These are phyloP conservation scores for Cheiracanthium punctorium DNA, from an alignment of 2,888 invertebrate species.

Conservation along the genomic window DNA sequence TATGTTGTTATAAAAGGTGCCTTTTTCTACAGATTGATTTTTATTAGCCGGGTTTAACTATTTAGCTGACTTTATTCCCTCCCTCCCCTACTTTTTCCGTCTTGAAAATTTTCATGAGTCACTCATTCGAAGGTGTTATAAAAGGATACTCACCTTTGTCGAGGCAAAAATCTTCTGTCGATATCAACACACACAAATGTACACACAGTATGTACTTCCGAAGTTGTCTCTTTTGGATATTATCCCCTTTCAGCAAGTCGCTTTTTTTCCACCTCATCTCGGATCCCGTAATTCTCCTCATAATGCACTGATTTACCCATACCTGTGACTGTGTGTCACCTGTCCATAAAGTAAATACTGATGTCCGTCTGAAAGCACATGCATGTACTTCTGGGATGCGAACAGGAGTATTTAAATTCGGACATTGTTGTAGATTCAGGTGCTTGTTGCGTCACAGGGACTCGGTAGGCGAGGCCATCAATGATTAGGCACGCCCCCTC, in stretches of 20 bases:
- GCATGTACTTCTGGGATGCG: background rate
- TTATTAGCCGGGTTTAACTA: too few species aligned
- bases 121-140: too few species aligned
- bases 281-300: too few species aligned
- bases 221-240: too few species aligned
- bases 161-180: background rate
- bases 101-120: too few species aligned
- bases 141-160: background rate
- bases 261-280: background rate
- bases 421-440: slow-evolving; percentile 2
- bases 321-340: background rate
- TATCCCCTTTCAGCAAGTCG: background rate
- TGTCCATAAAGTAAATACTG: background rate
- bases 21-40: too few species aligned
- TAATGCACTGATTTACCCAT: background rate
- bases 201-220: too few species aligned
- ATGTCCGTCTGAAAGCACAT: background rate
- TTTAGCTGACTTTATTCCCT: too few species aligned
- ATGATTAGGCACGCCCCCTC: background rate
- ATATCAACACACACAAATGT: background rate
- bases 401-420: slow-evolving; percentile 9
- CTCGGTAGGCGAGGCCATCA: background rate
- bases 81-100: too few species aligned
- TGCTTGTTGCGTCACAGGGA: background rate
- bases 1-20: too few species aligned